phyloP scores from a whole-genome alignment of 2,888 invertebrate species.

The Portevinia maculata region DNA sequence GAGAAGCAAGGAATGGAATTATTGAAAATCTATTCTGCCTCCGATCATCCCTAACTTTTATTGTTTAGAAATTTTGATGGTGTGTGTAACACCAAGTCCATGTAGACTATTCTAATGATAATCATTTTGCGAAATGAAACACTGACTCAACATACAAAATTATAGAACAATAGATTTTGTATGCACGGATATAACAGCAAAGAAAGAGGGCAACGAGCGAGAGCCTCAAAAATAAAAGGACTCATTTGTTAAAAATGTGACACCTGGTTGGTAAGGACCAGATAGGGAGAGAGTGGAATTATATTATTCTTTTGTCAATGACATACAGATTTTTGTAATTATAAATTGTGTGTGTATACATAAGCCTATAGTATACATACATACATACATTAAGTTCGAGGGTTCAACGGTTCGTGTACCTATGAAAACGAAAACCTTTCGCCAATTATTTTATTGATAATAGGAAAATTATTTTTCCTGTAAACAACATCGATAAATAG shows the following conservation, averaged over 20 bases:
- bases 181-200: conserved; percentile 11
- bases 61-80: conserved; percentile 37
- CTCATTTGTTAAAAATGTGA: conserved; percentile 66
- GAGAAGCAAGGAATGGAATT: background rate
- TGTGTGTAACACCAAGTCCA: conserved; percentile 11
- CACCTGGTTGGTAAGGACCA: conserved; percentile 57
- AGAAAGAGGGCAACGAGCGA: conserved; percentile 33
- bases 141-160: conserved; percentile 25
- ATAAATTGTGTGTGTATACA: background rate
- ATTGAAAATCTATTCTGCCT: conserved; percentile 16
- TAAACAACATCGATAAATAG: too few species aligned
- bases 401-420: too few species aligned
- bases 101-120: conserved; percentile 42
- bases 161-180: conserved; percentile 39
- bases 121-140: conserved; percentile 65
- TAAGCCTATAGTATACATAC: too few species aligned
- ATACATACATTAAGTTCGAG: too few species aligned
- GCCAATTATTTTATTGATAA: too few species aligned
- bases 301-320: conserved; percentile 11
- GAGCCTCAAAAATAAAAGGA: conserved; percentile 51
- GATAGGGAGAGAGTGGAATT: background rate
- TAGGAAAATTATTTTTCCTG: too few species aligned
- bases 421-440: too few species aligned
- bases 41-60: conserved; percentile 14
- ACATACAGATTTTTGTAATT: conserved; percentile 23